These are phyloP conservation scores for Micronisus gabar DNA, from an alignment of 2,113 vertebrate genomes.

Conservation along the genomic window DNA sequence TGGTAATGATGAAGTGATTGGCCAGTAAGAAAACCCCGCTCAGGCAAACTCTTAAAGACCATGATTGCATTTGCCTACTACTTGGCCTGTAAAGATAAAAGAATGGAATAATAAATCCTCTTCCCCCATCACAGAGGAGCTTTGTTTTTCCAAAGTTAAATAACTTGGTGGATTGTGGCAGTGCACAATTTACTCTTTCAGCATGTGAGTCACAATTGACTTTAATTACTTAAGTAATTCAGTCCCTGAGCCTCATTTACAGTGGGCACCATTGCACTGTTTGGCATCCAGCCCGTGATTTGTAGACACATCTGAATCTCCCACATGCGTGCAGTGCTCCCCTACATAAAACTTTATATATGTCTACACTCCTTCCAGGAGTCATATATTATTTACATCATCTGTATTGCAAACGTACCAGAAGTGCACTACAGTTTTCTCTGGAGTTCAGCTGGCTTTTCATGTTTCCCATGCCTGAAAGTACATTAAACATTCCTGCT, in stretches of 20 bases:
- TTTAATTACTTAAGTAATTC: slow-evolving; percentile 32
- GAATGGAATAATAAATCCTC: slow-evolving; percentile 2
- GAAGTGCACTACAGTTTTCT: neutral
- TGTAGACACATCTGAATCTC: neutral
- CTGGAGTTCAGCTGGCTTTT: slow-evolving; percentile 18
- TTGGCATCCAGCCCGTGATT: neutral
- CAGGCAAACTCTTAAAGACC: neutral
- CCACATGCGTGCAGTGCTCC: neutral
- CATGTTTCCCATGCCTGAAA: neutral
- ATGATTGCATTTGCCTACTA: neutral
- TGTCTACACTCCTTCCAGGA: slow-evolving; percentile 9
- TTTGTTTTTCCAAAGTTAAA: slow-evolving; percentile 20
- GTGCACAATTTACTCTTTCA: slow-evolving; percentile 24
- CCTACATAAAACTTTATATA: slow-evolving; percentile 4
- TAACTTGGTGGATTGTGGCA: neutral
- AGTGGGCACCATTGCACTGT: neutral
- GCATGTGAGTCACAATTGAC: neutral
- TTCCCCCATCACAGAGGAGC: neutral
- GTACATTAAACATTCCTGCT: neutral
- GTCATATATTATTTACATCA: slow-evolving; percentile 23
- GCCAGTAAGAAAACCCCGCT: neutral
- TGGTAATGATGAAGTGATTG: neutral
- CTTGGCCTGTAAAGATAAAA: neutral
- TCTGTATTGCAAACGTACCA: slow-evolving; percentile 16
- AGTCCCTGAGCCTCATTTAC: neutral